phyloP scores from a whole-genome alignment of 2,113 vertebrate species.

The Corythornis madagascariensis region DNA sequence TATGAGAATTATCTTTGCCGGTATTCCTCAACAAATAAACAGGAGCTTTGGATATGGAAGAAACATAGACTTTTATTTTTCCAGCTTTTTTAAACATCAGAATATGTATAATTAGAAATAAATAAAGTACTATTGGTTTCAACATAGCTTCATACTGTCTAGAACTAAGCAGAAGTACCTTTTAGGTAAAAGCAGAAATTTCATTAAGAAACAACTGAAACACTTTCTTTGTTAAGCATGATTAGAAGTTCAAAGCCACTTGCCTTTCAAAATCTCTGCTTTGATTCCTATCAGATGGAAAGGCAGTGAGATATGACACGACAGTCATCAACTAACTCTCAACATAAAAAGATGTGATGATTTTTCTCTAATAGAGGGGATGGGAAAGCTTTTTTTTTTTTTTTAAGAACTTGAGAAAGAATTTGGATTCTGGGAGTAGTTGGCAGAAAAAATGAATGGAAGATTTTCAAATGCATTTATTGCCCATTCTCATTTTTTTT shows the following conservation, averaged over 20 bases:
- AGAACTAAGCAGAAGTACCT: not conserved
- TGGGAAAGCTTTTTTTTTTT: not conserved
- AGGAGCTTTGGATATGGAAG: not conserved
- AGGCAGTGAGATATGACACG: not conserved
- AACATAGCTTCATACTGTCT: not conserved
- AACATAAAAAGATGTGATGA: not conserved
- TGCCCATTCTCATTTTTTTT: not conserved
- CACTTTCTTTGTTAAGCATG: slow-evolving; percentile 5
- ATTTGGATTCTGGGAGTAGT: not conserved
- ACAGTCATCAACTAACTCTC: not conserved
- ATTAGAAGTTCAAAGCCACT: slow-evolving; percentile 22
- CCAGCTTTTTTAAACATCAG: not conserved
- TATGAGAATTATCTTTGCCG: not conserved
- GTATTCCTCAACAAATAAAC: not conserved
- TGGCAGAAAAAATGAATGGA: not conserved
- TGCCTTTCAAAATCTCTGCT: slow-evolving; percentile 29
- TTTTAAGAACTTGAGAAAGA: not conserved
- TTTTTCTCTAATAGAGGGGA: slow-evolving; percentile 18
- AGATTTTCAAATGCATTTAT: not conserved
- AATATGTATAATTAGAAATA: not conserved
- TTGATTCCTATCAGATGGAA: slow-evolving; percentile 28
- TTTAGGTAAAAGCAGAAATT: not conserved
- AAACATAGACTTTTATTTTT: not conserved
- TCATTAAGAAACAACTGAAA: slow-evolving; percentile 1
- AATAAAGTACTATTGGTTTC: not conserved